Percentiles rank a stretch among this genome's conserved stretches.
Conservation (phyloP, 2,113 vertebrate species). For the Chrysochloris asiatica region DNA sequence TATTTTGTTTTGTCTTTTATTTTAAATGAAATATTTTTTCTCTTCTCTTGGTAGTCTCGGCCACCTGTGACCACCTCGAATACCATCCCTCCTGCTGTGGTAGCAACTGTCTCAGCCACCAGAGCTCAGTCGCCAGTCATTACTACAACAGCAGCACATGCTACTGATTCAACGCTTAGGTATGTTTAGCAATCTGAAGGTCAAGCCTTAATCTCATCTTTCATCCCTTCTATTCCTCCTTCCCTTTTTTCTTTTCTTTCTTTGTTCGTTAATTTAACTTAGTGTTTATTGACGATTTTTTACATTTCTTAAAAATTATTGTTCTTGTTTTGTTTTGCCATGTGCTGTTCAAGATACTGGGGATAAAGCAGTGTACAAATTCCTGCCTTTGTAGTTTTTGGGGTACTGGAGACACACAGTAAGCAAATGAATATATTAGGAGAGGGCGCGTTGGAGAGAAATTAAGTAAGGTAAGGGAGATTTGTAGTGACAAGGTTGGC, state of each 20-base stretch:
- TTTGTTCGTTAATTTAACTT: background rate
- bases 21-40: slow-evolving; percentile 48
- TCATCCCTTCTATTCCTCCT: background rate
- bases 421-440: too few species aligned
- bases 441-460: background rate
- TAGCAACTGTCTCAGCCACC: slow-evolving; percentile 94
- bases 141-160: slow-evolving; percentile 92
- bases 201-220: background rate
- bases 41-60: slow-evolving; percentile 88
- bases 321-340: background rate
- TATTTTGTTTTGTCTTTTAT: slow-evolving; percentile 29
- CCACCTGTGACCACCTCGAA: slow-evolving; percentile 94
- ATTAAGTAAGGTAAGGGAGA: background rate
- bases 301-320: too few species aligned
- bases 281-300: background rate
- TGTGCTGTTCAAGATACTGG: background rate
- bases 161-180: slow-evolving; percentile 93
- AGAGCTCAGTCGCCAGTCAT: slow-evolving; percentile 97
- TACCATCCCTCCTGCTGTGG: slow-evolving; percentile 94
- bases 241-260: background rate
- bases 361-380: background rate
- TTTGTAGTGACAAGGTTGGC: background rate
- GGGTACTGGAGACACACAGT: background rate
- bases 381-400: background rate
- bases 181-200: slow-evolving; percentile 71